Evolutionary conservation across 2,113 vertebrate genomes (phyloP).

Genomic region (Uria aalge): DNA sequence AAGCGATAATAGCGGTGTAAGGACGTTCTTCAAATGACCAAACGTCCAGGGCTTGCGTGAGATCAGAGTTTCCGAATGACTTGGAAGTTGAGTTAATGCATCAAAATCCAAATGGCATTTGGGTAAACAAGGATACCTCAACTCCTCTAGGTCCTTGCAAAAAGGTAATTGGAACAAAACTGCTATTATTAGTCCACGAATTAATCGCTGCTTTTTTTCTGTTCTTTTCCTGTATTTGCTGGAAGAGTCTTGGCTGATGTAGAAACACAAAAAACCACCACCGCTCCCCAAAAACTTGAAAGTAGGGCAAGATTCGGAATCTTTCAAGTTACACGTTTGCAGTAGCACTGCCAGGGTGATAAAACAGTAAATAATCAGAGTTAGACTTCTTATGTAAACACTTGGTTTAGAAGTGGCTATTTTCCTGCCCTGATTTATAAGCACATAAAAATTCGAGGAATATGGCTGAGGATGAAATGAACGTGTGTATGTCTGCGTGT

Average conservation of each 20-base stretch:
- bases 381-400: not conserved
- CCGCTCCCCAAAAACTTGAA: not conserved
- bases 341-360: not conserved
- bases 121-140: not conserved
- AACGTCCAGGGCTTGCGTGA: not conserved
- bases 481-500: not conserved
- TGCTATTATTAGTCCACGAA: not conserved
- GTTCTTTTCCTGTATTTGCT: not conserved
- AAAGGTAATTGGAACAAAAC: not conserved
- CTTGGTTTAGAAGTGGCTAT: not conserved
- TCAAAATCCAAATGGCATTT: not conserved
- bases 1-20: not conserved
- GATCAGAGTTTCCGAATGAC: not conserved
- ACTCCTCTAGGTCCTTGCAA: not conserved
- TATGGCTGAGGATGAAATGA: not conserved
- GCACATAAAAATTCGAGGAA: not conserved
- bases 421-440: constrained; percentile 12
- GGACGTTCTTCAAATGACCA: not conserved
- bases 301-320: not conserved
- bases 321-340: not conserved
- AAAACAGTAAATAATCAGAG: not conserved
- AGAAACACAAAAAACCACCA: not conserved
- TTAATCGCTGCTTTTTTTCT: not conserved
- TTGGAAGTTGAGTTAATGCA: not conserved
- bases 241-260: not conserved